Percentiles rank a stretch among this genome's conserved stretches.
Conservation (phyloP, 2,888 invertebrate genomes). For the Cephus sareptanus region DNA sequence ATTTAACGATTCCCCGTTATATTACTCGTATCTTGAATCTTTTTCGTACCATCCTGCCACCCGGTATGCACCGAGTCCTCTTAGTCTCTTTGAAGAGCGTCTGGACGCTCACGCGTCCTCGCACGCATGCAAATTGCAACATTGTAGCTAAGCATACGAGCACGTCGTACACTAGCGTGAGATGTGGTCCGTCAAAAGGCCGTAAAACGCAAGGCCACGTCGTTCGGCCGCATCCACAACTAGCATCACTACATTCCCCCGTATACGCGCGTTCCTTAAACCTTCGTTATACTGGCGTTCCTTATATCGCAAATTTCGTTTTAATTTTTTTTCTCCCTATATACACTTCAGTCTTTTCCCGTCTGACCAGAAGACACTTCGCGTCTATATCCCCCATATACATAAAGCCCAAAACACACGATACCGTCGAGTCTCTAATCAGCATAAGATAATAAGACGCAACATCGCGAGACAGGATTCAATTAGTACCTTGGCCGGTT, state of each 20-base stretch:
- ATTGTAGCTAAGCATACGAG: conserved; percentile 55
- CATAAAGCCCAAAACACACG: not conserved
- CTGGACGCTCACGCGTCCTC: not conserved
- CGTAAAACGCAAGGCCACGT: conserved; percentile 42
- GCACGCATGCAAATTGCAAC: conserved; percentile 58
- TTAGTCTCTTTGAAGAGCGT: not conserved
- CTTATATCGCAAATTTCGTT: not conserved
- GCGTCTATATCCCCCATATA: not conserved
- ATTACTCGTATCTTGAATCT: not conserved
- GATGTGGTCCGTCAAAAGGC: conserved; percentile 63
- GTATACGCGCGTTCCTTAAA: conserved; percentile 11
- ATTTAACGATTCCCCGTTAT: not conserved
- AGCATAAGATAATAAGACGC: not conserved
- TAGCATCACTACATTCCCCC: not conserved
- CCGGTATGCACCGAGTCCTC: conserved; percentile 5
- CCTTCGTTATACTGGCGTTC: conserved; percentile 19
- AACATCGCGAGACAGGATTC: not conserved
- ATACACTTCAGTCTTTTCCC: not conserved
- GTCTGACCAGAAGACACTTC: not conserved
- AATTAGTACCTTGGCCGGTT: not conserved
- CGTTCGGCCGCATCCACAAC: conserved; percentile 13
- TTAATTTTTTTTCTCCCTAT: not conserved
- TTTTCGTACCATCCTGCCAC: not conserved
- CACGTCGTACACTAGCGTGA: conserved; percentile 55
- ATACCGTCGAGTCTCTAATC: not conserved